These are phyloP conservation scores for Ctenopoma multispine DNA, from an alignment of 2,797 vertebrate species.

Conservation along the genomic window DNA sequence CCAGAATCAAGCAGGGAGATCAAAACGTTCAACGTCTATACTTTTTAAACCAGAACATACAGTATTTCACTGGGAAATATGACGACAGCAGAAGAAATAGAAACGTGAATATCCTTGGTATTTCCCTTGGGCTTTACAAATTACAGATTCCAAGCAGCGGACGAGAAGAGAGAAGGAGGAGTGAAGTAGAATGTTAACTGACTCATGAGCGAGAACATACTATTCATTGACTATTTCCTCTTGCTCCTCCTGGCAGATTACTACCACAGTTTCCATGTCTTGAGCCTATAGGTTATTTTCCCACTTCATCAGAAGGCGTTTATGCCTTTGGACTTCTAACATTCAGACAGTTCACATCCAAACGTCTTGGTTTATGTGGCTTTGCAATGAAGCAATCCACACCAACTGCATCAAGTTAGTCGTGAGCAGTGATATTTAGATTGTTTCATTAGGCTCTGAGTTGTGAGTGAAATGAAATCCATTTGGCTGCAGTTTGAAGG, in stretches of 20 bases:
- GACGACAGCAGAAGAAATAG: slow-evolving; percentile 76
- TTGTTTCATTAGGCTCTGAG: too few relatives aligned
- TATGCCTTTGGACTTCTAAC: slow-evolving; percentile 11
- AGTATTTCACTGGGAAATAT: slow-evolving; percentile 72
- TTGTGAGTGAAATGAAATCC: too few relatives aligned
- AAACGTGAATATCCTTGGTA: slow-evolving; percentile 75
- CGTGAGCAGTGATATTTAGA: neutral
- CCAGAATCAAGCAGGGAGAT: slow-evolving; percentile 33
- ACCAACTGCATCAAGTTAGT: neutral
- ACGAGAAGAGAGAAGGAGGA: slow-evolving; percentile 60
- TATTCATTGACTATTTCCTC: slow-evolving; percentile 65
- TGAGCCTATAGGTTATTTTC: slow-evolving; percentile 51
- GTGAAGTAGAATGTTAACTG: slow-evolving; percentile 59
- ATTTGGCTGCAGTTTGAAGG: too few relatives aligned
- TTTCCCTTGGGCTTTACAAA: slow-evolving; percentile 82
- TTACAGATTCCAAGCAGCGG: slow-evolving; percentile 77
- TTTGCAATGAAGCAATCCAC: neutral
- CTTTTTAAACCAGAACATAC: slow-evolving; percentile 65
- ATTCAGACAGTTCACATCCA: slow-evolving; percentile 16
- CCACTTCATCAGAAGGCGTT: slow-evolving; percentile 38
- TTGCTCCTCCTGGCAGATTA: slow-evolving; percentile 43
- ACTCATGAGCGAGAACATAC: slow-evolving; percentile 68
- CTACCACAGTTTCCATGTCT: slow-evolving; percentile 74
- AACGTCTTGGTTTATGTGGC: neutral
- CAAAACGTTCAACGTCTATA: slow-evolving; percentile 58